These are phyloP conservation scores for Prionailurus bengalensis DNA, from an alignment of 2,113 vertebrate species.

Conservation along the genomic window DNA sequence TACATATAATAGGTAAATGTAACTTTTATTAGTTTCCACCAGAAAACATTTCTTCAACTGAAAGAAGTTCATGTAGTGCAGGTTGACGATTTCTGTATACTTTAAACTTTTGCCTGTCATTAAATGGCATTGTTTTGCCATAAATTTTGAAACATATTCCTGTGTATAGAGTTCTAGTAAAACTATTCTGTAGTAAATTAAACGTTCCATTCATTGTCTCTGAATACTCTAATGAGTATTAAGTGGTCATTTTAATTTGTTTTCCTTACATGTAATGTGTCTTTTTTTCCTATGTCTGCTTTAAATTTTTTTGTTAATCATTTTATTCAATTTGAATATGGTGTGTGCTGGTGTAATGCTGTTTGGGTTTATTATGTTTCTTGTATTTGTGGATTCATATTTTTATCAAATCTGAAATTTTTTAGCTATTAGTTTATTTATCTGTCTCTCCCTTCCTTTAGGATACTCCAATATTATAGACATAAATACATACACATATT, in stretches of 20 bases:
- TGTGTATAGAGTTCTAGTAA: background rate
- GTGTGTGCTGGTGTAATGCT: background rate
- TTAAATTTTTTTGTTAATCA: background rate
- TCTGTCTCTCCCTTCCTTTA: background rate
- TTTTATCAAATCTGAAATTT: background rate
- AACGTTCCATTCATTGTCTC: background rate
- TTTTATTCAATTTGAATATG: background rate
- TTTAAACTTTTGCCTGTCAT: background rate
- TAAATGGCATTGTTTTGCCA: background rate
- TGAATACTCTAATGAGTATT: background rate
- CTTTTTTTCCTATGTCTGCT: background rate
- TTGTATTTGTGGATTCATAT: background rate
- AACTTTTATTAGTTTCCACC: background rate
- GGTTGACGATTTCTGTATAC: background rate
- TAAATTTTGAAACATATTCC: background rate
- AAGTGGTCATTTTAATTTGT: background rate
- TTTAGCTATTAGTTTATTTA: background rate
- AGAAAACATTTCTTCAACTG: background rate
- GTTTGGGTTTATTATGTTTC: background rate
- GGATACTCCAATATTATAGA: background rate
- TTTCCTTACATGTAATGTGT: background rate
- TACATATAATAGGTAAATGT: background rate
- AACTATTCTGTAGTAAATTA: background rate
- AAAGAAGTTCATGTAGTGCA: background rate
- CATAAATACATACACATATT: background rate